Percentiles rank a stretch among this genome's conserved stretches.
Conservation (phyloP, 2,888 invertebrate species). For the Carabus problematicus region DNA sequence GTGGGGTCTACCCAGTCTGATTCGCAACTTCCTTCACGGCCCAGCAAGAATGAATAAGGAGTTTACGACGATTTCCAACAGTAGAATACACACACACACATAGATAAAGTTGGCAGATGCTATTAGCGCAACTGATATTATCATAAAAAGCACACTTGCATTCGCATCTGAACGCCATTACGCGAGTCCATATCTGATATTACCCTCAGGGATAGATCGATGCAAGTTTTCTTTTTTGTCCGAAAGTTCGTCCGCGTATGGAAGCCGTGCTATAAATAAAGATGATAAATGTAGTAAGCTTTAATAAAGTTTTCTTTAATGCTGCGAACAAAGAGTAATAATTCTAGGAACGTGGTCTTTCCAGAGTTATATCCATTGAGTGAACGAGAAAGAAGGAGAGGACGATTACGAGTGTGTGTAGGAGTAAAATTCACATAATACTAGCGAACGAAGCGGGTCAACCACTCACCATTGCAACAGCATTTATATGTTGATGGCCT, state of each 20-base stretch:
- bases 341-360: conserved; percentile 12
- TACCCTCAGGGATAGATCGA: neutral
- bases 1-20: no score
- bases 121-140: no score
- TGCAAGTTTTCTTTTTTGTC: neutral
- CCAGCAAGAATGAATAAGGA: no score
- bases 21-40: no score
- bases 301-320: conserved; percentile 37
- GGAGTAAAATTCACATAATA: no score
- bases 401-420: no score
- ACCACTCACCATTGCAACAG: conserved; percentile 1
- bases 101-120: no score
- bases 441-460: neutral
- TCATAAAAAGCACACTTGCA: no score
- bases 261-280: conserved; percentile 31
- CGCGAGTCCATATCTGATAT: no score
- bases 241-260: conserved; percentile 1
- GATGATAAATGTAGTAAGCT: conserved; percentile 36
- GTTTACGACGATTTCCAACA: no score
- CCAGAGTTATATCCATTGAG: conserved; percentile 8
- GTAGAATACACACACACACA: no score
- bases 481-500: conserved; percentile 22
- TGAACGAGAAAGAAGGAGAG: neutral
- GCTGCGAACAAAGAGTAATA: conserved; percentile 37
- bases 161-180: no score